These are phyloP conservation scores for Elachura formosa DNA, from an alignment of 2,113 vertebrate species.

Conservation along the genomic window DNA sequence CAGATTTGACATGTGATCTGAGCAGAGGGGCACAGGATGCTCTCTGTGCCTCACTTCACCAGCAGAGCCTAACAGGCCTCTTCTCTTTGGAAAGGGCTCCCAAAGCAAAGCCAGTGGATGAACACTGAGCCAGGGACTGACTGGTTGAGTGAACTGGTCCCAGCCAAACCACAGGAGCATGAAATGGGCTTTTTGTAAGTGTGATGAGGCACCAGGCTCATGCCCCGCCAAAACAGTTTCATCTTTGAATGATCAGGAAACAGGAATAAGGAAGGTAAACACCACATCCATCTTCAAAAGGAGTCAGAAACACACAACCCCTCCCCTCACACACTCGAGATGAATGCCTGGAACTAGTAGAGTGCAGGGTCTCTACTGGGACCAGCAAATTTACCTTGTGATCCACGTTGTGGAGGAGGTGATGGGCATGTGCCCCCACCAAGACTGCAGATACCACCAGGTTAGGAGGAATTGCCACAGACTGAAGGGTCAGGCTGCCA, in stretches of 20 bases:
- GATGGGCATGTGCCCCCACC: background rate
- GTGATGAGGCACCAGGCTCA: background rate
- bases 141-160: background rate
- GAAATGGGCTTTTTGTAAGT: background rate
- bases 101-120: background rate
- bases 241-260: background rate
- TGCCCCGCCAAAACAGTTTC: background rate
- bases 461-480: background rate
- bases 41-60: background rate
- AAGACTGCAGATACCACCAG: background rate
- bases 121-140: background rate
- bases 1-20: background rate
- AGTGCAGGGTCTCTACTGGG: background rate
- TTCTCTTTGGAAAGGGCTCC: background rate
- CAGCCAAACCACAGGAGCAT: background rate
- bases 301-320: background rate
- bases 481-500: background rate
- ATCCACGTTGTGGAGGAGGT: background rate
- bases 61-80: background rate
- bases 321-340: rapidly evolving
- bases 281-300: background rate
- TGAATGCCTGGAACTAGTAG: background rate
- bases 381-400: background rate
- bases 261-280: background rate
- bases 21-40: background rate